A percentile compares a stretch with the other conserved stretches of the same genome.
phyloP scores from a whole-genome alignment of 2,113 vertebrate species.

The Bolborhynchus lineola region DNA sequence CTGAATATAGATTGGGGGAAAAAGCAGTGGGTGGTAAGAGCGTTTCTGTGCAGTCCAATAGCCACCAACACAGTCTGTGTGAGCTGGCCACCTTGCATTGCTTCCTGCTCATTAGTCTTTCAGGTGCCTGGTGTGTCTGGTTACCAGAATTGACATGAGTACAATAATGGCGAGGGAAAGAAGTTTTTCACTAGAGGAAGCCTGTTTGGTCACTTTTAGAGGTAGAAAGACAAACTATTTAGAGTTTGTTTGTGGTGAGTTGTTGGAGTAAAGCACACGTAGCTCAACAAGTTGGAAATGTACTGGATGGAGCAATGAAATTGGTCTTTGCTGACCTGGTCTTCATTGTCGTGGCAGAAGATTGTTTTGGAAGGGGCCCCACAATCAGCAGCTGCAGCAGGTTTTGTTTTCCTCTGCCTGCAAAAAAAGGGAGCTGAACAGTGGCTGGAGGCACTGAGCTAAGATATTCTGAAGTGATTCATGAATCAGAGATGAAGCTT shows the following conservation, averaged over 20 bases:
- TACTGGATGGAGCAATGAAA: neutral
- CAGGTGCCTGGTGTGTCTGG: neutral
- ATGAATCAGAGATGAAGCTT: neutral
- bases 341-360: neutral
- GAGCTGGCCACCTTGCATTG: neutral
- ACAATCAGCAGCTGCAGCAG: neutral
- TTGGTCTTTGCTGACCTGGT: neutral
- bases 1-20: accelerated
- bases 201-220: neutral
- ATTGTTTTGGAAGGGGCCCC: neutral
- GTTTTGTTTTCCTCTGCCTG: neutral
- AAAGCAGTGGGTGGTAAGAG: neutral
- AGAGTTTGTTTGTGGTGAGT: neutral
- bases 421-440: neutral
- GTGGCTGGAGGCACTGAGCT: neutral
- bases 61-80: accelerated
- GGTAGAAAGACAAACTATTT: neutral
- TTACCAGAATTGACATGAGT: neutral
- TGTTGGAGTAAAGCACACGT: neutral
- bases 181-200: neutral
- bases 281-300: neutral
- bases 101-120: neutral
- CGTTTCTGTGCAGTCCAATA: accelerated
- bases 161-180: neutral
- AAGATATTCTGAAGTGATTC: neutral